phyloP scores from a whole-genome alignment of 2,888 invertebrate species.

The Zelleria hepariella region DNA sequence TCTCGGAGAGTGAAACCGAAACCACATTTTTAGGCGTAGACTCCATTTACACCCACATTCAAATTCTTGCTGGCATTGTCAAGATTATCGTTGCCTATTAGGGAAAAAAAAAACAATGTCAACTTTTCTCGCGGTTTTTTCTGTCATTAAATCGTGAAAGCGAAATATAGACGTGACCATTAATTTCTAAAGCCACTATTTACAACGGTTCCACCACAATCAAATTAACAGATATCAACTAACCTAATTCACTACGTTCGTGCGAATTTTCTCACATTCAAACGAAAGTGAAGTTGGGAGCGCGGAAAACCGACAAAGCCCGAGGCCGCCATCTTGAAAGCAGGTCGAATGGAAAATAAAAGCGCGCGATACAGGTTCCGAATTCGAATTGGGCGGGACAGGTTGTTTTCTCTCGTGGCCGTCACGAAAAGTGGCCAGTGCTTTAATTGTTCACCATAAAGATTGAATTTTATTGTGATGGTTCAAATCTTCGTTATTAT shows the following conservation, averaged over 20 bases:
- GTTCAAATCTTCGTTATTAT: not conserved
- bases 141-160: not conserved
- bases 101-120: not conserved
- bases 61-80: not conserved
- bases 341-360: slow-evolving; percentile 45
- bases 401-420: slow-evolving; percentile 43
- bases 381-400: slow-evolving; percentile 47
- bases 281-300: slow-evolving; percentile 47
- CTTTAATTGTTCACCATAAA: not conserved
- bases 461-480: not conserved
- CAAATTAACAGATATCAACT: not conserved
- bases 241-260: not conserved
- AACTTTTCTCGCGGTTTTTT: not conserved
- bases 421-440: slow-evolving; percentile 17
- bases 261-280: slow-evolving; percentile 10
- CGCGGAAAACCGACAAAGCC: slow-evolving; percentile 22
- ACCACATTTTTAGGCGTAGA: slow-evolving; percentile 28
- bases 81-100: not conserved
- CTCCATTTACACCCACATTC: not conserved
- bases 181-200: not conserved
- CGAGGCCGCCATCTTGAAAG: slow-evolving; percentile 23
- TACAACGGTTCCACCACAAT: not conserved
- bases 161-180: not conserved
- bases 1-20: slow-evolving; percentile 43
- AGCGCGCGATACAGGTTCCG: slow-evolving; percentile 48